Evolutionary conservation across 1,140 invertebrate genomes (phyloP), one percentile per base, ranked within the genome.

Genomic region (Scaptomyza pallida): DNA sequence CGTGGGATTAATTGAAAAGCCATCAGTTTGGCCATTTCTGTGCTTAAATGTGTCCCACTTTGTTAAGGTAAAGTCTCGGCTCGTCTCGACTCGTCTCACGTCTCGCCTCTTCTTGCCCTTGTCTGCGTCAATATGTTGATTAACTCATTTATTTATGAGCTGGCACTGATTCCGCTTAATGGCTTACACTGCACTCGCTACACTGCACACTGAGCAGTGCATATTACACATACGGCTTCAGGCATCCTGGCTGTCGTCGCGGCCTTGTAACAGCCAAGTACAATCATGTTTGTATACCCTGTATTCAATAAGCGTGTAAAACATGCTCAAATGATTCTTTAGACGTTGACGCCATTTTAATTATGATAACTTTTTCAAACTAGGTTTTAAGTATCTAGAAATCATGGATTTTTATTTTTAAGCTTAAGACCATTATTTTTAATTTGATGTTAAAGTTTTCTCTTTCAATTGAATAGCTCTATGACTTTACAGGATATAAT

Each of bases 61-160:
- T 15, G 37, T 56, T 50, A 57, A 71, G 68, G 52, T 57, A 40
- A 44, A 57, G 47, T 51, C 57, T 26, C 57, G 16, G 30, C 37
- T 30, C 16, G n/a, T 30, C 44, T 3, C n/a, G 23, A 4, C 5
- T 4, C 10, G 23, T n/a, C 37, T 56, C 15, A 17, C 47, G 68
- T 72, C 72, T 62, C 60, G 59, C 60, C 47, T n/a, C n/a, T n/a
- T n/a, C n/a, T n/a, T n/a, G n/a, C n/a, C n/a, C n/a, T 44, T 63
- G 70, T 71, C 70, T 73, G 67, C 73, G 59, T 72, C 82, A 88
- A 88, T 88, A 88, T 88, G 75, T 88, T 88, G 82, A 88, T 88
- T 88, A 89, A 82, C 83, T 88, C 61, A 67, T 89, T 89, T 88
- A 88, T 88, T 88, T 88, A 88, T 88, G 83, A 78, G 82, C 71